Base-by-base conservation (phyloP, 2,888 invertebrate genomes). In the Drosophila glabriapex region DNA sequence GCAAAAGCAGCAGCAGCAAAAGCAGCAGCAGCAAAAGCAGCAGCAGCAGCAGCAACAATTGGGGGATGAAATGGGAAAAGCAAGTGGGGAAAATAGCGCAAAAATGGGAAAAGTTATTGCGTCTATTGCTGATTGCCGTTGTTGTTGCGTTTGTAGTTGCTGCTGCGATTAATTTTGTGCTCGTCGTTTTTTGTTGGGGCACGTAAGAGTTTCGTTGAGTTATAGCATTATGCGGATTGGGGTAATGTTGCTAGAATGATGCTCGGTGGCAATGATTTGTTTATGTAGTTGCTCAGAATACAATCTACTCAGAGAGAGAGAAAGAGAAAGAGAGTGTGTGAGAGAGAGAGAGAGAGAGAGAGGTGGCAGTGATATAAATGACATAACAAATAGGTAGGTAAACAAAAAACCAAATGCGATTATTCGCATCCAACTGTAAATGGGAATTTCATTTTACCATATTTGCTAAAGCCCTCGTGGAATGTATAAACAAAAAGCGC, bases 31-130 rank as follows among this genome's bases (percentile, higher is more conserved):
- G 63, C 56, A 53, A 22, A 5, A 55, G 25, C 50, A 33, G 25
- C 22, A 29, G 10, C 35, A 63, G 37, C 49, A 52, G 9, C n/a
- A n/a, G n/a, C 58, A 52, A 10, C 25, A 53, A 58, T 29, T 63
- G 33, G 64, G 80, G 80, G 80, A 68, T 80, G 80, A 80, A 80
- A 75, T 33, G 66, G 65, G 37, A 46, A 69, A 61, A 33, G 68
- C 63, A 66, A 80, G 68, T 76, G 73, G 65, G 50, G 49, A 68
- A 79, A 72, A 75, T 65, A 61, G 68, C 54, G 63, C 53, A 73
- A 62, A 75, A 76, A 64, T 54, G 63, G 35, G 52, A 68, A 79
- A 79, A 68, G 68, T 73, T 78, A 70, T 74, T 63, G 53, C 62
- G 49, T 46, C 33, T 50, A 49, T 59, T 41, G 49, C 43, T 70